Evolutionary conservation across 2,113 vertebrate species (phyloP).

Genomic region (Struthidea cinerea): DNA sequence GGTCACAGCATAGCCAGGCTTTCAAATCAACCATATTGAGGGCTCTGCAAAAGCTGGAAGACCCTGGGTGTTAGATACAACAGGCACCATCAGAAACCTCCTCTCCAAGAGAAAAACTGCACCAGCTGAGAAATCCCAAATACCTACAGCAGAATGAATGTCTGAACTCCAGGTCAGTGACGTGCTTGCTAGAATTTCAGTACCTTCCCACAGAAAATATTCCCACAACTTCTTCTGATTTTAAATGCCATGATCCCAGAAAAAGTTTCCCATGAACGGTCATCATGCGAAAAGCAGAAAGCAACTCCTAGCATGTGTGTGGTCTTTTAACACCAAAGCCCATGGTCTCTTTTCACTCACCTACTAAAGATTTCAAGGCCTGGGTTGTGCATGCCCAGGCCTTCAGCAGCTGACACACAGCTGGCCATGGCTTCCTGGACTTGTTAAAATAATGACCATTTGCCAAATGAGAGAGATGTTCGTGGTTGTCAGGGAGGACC

Average conservation of each 20-base stretch:
- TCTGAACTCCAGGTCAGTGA: background rate
- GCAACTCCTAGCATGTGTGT: background rate
- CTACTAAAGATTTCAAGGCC: background rate
- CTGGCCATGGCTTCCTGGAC: background rate
- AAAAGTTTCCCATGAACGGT: background rate
- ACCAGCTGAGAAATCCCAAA: background rate
- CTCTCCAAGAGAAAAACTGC: background rate
- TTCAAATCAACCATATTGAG: background rate
- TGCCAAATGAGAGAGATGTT: background rate
- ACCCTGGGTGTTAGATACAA: background rate
- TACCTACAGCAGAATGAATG: background rate
- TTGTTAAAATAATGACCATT: background rate
- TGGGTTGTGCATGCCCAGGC: background rate
- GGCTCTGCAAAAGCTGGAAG: background rate
- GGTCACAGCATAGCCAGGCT: background rate
- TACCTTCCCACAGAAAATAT: background rate
- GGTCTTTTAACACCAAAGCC: background rate
- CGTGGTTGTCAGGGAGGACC: background rate
- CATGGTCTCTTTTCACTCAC: background rate
- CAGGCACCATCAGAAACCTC: background rate
- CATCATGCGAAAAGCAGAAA: background rate
- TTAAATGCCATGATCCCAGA: background rate
- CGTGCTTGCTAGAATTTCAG: background rate
- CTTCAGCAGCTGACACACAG: background rate
- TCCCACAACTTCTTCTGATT: background rate